phyloP scores from a whole-genome alignment of 2,888 invertebrate species.

The Euzetes globulus region DNA sequence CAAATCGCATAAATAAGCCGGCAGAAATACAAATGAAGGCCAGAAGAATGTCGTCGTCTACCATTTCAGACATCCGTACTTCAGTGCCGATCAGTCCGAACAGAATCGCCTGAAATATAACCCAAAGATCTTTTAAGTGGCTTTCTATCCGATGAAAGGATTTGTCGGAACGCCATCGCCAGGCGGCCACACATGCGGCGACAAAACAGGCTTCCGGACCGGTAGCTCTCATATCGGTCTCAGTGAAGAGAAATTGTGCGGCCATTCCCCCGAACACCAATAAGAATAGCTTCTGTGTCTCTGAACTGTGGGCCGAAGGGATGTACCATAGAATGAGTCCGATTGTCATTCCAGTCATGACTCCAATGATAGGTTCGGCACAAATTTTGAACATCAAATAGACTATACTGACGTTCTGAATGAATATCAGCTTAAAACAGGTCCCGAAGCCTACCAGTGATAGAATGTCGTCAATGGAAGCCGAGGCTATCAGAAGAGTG shows the following conservation, averaged over 20 bases:
- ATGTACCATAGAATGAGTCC: slow-evolving; percentile 43
- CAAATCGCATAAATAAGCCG: slow-evolving; percentile 54
- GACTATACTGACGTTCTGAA: slow-evolving; percentile 8
- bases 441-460: slow-evolving; percentile 51
- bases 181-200: slow-evolving; percentile 37
- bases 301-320: slow-evolving; percentile 23
- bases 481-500: slow-evolving; percentile 50
- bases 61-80: slow-evolving; percentile 49
- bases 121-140: slow-evolving; percentile 44
- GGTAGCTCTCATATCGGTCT: slow-evolving; percentile 46
- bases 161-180: slow-evolving; percentile 36
- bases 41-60: not conserved
- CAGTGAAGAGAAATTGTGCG: slow-evolving; percentile 46
- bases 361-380: slow-evolving; percentile 54
- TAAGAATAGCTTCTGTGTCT: slow-evolving; percentile 58
- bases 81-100: slow-evolving; percentile 51
- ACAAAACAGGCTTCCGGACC: slow-evolving; percentile 57
- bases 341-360: slow-evolving; percentile 54
- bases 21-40: slow-evolving; percentile 47
- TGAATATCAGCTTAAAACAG: slow-evolving; percentile 46
- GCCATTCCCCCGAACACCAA: slow-evolving; percentile 45
- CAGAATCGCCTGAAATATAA: slow-evolving; percentile 49
- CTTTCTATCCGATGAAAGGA: slow-evolving; percentile 4
- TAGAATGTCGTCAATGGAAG: slow-evolving; percentile 50
- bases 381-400: slow-evolving; percentile 48